Base-by-base conservation (phyloP, 2,113 vertebrate genomes). In the Sebastes fasciatus region DNA sequence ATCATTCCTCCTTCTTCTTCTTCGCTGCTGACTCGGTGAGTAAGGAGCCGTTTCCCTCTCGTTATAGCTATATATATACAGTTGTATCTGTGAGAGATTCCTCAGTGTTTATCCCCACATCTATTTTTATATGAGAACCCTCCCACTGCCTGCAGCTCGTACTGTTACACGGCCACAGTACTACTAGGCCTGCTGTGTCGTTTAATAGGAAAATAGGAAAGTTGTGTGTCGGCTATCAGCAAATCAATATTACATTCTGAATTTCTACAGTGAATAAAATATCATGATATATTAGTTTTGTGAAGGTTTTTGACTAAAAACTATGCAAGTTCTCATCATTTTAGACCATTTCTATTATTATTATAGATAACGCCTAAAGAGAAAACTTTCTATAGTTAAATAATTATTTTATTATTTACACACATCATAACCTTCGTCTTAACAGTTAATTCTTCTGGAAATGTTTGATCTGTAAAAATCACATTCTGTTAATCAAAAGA, bases 21-120 rank as follows among this genome's bases (percentile, higher is more conserved):
- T 34, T 34, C 4, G 63, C 79, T 46, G 48, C 49, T 58, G 49
- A 34, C 26, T 48, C 45, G 92, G 94, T 95, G 51, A 94, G 94
- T 92, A 77, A 66, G 1, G 3, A 43, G 4, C 0, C 16, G 3
- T 54, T 61, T 74, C 16, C 14, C 34, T 84, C 1, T 60, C 3
- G 12, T 12, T 64, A 52, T 63, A 14, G 1, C 61, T 63, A 42
- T 87, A 34, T 34, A 34, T 69, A 16, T 46, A 78, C 81, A 90
- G 84, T 87, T 89, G 34, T 1, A 16, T 14, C 34, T 49, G 54
- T 5, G 54, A 74, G 67, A 82, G 48, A 73, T 69, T 9, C 13
- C 21, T 6, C 43, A 42, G 19, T 72, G 60, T 67, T 55, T 68
- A 16, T 66, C 52, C n/a, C 52, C 55, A 4, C 11, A 8, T 75